Evolutionary conservation across 2,888 invertebrate species (phyloP), one percentile per base, ranked within the genome.

Genomic region (Galerucella nymphaeae): DNA sequence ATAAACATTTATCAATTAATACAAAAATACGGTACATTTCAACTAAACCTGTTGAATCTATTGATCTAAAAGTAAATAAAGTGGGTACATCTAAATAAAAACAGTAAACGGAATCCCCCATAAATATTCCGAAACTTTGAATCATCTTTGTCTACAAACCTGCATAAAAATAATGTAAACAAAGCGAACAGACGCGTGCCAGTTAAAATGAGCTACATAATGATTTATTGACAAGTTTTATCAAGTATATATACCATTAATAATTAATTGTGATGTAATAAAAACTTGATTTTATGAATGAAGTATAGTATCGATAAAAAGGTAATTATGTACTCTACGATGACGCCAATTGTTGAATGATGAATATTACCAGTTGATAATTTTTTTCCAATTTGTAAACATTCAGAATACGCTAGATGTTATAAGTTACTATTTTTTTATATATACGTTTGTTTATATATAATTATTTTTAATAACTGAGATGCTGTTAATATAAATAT

Each of bases 321-420:
- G 76, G 76, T 78, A 77, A 78, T 78, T 63, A 70, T 63, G 55
- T 76, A 70, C 74, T 72, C 74, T 80, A 80, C 78, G 78, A 82
- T 80, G 80, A 80, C 80, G 80, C 79, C 82, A 79, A 80, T 80
- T n/a, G 59, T 38, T 16, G n/a, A n/a, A n/a, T n/a, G 38, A 59
- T 59, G n/a, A 14, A 38, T 30, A 38, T 53, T 18, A 53, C 50
- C 8, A 18, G 9, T 53, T 10, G 48, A 48, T 48, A 48, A 48
- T 53, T 16, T 53, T 18, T 18, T 18, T 53, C 2, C 10, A 6
- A n/a, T 53, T 48, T 14, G 48, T 48, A 48, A n/a, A 16, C 14
- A 50, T 50, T n/a, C 13, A 50, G 6, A n/a, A 14, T 14, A 14
- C 45, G 11, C 14, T 11, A 45, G 45, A 45, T 45, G 4, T 45